Conservation (phyloP, 2,888 invertebrate genomes). For the Cerastis rubricosa region DNA sequence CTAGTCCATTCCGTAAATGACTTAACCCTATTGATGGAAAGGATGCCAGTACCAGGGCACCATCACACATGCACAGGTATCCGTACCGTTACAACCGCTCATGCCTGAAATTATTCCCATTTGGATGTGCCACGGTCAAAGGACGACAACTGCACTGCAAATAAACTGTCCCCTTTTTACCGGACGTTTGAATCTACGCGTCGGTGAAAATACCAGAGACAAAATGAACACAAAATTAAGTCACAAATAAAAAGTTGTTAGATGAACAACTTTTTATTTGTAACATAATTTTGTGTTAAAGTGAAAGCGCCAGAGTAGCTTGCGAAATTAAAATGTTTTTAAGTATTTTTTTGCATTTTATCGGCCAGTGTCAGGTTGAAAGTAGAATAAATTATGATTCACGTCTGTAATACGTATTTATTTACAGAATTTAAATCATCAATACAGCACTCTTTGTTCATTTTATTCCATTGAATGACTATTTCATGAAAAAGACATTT, state of each 20-base stretch:
- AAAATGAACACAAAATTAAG: too few species aligned
- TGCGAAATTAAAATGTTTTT: background rate
- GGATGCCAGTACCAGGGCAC: conserved; percentile 25
- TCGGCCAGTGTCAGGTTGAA: background rate
- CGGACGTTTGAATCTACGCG: conserved; percentile 34
- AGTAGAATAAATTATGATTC: background rate
- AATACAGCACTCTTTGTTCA: background rate
- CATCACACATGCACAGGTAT: conserved; percentile 29
- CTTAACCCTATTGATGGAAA: background rate
- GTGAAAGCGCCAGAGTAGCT: background rate
- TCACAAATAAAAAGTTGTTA: too few species aligned
- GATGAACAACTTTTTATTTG: conserved; percentile 29
- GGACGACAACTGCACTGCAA: conserved; percentile 43
- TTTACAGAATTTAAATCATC: too few species aligned
- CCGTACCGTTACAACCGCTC: conserved; percentile 53
- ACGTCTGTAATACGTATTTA: background rate
- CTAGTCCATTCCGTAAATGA: background rate
- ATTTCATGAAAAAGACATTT: background rate
- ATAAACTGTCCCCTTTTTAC: conserved; percentile 39
- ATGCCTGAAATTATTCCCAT: conserved; percentile 70
- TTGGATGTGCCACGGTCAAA: conserved; percentile 56
- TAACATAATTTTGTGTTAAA: background rate
- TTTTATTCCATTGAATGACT: background rate
- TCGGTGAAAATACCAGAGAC: conserved; percentile 6
- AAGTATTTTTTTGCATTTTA: background rate